A percentile compares a stretch with the other conserved stretches of the same genome.
phyloP scores from a whole-genome alignment of 2,113 vertebrate genomes.

The Podarcis raffonei region DNA sequence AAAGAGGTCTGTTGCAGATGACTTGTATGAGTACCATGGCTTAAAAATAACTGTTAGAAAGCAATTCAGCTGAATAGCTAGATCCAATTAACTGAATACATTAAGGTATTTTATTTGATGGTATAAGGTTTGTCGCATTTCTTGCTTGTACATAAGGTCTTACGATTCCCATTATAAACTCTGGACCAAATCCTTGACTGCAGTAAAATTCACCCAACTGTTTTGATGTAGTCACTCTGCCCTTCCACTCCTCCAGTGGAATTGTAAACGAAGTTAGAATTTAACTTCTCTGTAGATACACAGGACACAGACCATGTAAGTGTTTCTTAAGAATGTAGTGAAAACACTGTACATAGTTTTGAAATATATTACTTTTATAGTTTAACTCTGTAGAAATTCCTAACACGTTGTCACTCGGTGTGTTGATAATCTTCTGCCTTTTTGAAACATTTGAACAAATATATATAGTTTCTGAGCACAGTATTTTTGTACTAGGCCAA shows the following conservation, averaged over 20 bases:
- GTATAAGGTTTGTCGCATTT: background rate
- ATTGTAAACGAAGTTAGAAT: constrained; percentile 45
- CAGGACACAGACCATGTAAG: constrained; percentile 8
- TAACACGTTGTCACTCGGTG: constrained; percentile 64
- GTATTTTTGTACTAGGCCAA: constrained; percentile 79
- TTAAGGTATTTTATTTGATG: background rate
- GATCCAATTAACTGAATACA: constrained; percentile 19
- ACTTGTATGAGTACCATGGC: background rate
- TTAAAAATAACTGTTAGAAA: constrained; percentile 35
- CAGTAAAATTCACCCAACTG: constrained; percentile 32
- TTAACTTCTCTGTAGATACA: constrained; percentile 44
- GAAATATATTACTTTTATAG: constrained; percentile 66
- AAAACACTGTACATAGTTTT: constrained; percentile 75
- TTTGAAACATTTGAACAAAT: constrained; percentile 73
- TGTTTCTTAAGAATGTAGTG: constrained; percentile 66
- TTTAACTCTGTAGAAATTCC: constrained; percentile 57
- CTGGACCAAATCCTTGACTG: constrained; percentile 42
- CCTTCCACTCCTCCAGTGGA: constrained; percentile 33
- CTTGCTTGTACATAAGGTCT: background rate
- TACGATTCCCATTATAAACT: constrained; percentile 7
- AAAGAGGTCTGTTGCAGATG: constrained; percentile 39
- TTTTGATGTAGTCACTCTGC: constrained; percentile 37
- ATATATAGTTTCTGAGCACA: constrained; percentile 74
- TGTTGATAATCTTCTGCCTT: constrained; percentile 69
- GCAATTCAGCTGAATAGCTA: background rate